These are phyloP conservation scores for Shinisaurus crocodilurus DNA, from an alignment of 2,113 vertebrate species.

Conservation along the genomic window DNA sequence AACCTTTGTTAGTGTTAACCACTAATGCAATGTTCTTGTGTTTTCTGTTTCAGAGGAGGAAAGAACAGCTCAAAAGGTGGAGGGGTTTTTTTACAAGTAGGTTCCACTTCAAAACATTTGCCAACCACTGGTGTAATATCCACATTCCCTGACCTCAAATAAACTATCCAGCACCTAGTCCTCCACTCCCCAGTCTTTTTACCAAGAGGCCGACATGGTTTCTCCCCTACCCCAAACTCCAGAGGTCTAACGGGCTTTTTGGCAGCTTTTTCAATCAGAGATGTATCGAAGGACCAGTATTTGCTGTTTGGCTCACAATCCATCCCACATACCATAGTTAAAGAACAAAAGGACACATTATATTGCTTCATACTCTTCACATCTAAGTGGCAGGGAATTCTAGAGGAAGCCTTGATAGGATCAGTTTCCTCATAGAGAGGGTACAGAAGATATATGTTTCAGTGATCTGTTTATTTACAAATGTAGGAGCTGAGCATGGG, in stretches of 20 bases:
- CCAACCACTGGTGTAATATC: background rate
- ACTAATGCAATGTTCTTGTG: background rate
- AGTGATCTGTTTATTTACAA: background rate
- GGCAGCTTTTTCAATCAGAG: background rate
- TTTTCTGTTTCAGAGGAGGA: background rate
- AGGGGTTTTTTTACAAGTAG: background rate
- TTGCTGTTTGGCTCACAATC: background rate
- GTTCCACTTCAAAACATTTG: background rate
- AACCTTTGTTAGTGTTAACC: no score
- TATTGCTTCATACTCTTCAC: background rate
- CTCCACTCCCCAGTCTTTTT: background rate
- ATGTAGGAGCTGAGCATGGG: background rate
- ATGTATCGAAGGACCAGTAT: background rate
- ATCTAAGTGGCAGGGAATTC: background rate
- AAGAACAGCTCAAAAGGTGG: background rate
- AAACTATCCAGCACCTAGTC: background rate
- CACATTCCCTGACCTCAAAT: background rate
- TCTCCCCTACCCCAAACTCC: background rate
- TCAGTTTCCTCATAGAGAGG: background rate
- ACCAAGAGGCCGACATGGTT: background rate
- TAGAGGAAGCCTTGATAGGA: background rate
- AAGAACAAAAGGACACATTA: no score
- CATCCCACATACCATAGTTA: background rate
- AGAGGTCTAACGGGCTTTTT: background rate
- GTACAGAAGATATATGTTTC: background rate